Evolutionary conservation across 2,113 vertebrate species (phyloP).

Genomic region (Isichthys henryi): DNA sequence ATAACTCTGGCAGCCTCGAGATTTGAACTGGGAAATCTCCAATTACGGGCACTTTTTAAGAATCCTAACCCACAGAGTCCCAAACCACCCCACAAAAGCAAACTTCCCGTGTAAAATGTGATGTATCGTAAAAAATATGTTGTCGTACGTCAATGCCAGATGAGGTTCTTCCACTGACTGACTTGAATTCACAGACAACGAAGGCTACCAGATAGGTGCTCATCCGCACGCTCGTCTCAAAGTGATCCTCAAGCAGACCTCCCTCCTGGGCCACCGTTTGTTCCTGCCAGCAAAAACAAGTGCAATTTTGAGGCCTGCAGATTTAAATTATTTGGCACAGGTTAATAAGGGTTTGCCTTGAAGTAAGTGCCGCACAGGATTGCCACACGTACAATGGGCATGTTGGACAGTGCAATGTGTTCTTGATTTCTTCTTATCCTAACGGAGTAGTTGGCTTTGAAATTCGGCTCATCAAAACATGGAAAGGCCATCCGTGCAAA

Average conservation of each 20-base stretch:
- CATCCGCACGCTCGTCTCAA: slow-evolving; percentile 62
- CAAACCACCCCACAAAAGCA: not conserved
- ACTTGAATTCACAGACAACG: slow-evolving; percentile 63
- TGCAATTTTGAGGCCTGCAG: not conserved
- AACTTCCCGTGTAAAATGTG: not conserved
- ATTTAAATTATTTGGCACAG: not conserved
- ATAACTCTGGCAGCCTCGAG: not conserved
- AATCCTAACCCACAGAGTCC: not conserved
- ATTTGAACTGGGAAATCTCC: not conserved
- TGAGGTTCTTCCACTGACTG: slow-evolving; percentile 51
- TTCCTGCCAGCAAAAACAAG: slow-evolving; percentile 40
- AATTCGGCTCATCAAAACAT: slow-evolving; percentile 66
- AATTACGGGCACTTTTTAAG: not conserved
- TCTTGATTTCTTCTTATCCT: slow-evolving; percentile 49
- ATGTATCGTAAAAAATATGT: not conserved
- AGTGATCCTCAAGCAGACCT: slow-evolving; percentile 57
- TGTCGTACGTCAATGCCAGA: slow-evolving; percentile 58
- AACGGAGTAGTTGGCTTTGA: slow-evolving; percentile 65
- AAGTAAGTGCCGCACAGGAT: not conserved
- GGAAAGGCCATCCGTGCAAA: slow-evolving; percentile 65
- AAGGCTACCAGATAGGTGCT: slow-evolving; percentile 66
- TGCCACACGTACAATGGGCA: slow-evolving; percentile 55
- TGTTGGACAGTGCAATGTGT: slow-evolving; percentile 63
- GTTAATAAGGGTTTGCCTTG: not conserved
- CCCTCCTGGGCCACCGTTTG: slow-evolving; percentile 42